phyloP scores from a whole-genome alignment of 2,888 invertebrate genomes.

The Pammene fasciana region DNA sequence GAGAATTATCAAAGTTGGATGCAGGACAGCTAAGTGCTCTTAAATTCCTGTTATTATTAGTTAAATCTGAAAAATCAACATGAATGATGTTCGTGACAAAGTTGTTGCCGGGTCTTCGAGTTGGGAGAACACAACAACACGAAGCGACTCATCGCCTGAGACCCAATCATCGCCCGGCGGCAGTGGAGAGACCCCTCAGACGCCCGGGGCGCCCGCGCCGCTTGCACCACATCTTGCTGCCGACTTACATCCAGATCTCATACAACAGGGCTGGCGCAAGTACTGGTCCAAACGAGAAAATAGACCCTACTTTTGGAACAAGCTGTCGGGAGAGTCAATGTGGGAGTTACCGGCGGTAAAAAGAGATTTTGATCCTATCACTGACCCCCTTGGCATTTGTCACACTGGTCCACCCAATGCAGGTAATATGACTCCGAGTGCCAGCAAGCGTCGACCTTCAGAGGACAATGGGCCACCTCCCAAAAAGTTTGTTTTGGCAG shows the following conservation, averaged over 20 bases:
- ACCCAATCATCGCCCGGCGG: conserved; percentile 74
- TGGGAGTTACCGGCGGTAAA: conserved; percentile 97
- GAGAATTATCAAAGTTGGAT: conserved; percentile 39
- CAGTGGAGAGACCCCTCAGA: conserved; percentile 80
- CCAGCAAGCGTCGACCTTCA: conserved; percentile 89
- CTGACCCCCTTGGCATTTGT: conserved; percentile 94
- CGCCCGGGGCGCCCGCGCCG: conserved; percentile 84
- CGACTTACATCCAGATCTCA: conserved; percentile 76
- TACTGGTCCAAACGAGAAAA: conserved; percentile 98
- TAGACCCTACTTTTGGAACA: conserved; percentile 98
- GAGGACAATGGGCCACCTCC: conserved; percentile 91
- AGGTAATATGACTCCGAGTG: conserved; percentile 80
- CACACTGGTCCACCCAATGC: conserved; percentile 74
- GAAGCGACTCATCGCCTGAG: conserved; percentile 76
- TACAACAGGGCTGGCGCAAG: conserved; percentile 97
- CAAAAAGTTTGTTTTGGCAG: conserved; percentile 93
- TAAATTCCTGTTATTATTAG: conserved; percentile 14
- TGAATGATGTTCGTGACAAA: conserved; percentile 82
- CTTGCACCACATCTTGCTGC: conserved; percentile 75
- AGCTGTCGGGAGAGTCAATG: conserved; percentile 96
- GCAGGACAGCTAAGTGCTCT: conserved; percentile 6
- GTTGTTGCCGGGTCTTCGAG: conserved; percentile 76
- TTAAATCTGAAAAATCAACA: conserved; percentile 57
- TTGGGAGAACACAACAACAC: conserved; percentile 72
- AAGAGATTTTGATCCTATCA: conserved; percentile 94